Evolutionary conservation across 2,888 invertebrate species (phyloP), one percentile per base, ranked within the genome.

Genomic region (Ephialtes manifestator): DNA sequence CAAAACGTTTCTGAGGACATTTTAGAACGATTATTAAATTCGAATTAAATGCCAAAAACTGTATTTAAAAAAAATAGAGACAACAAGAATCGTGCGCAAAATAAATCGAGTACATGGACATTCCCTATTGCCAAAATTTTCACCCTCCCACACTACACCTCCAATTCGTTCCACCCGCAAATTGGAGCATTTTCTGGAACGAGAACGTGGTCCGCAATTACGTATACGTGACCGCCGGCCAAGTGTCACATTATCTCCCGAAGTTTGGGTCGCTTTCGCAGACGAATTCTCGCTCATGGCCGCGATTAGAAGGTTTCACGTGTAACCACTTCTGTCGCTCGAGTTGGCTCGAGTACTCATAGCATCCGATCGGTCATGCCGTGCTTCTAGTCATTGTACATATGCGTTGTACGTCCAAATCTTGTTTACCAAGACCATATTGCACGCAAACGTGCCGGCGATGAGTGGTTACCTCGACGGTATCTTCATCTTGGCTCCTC

Each of bases 291-390:
- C 83, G 79, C 70, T 83, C 79, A 76, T 46, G 78, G 83, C 70
- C 83, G 75, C 83, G 79, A 83, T 83, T 79, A 70, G 79, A 79
- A 79, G 83, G 75, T 83, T 83, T 76, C 75, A 18, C 53, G 53
- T 75, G 53, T 68, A 70, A 43, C 24, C 15, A 24, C 55, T 58
- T 70, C 31, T 53, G 48, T 35, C 20, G 63, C 67, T 78, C 58
- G 48, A 83, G 63, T 83, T 83, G 83, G 83, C 83, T 76, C 74
- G 60, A n/a, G 43, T n/a, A 60, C 28, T 74, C 80, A 67, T 75
- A 68, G n/a, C 75, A 68, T 77, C 46, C 65, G 70, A 70, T 70
- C 75, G 31, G 58, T 46, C 28, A 60, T 70, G 48, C 53, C 28
- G 15, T 18, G 46, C 24, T 60, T 28, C 24, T 70, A 58, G 31